Evolutionary conservation across 2,888 invertebrate genomes (phyloP).

Genomic region (Aphidoletes aphidimyza): DNA sequence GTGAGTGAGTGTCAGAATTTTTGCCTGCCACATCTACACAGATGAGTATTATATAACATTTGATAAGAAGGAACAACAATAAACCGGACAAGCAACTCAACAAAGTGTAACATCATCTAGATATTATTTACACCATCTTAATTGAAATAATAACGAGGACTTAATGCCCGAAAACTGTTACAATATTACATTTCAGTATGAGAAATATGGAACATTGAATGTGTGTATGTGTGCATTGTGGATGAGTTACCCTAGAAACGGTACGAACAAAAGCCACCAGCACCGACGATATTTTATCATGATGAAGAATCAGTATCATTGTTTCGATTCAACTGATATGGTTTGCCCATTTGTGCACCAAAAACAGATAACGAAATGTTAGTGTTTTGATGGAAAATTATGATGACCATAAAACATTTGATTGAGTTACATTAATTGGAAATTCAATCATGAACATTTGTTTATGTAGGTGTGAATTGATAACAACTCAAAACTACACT

Average conservation of each 20-base stretch:
- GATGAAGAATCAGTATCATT: background rate
- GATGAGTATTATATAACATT: background rate
- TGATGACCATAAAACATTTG: background rate
- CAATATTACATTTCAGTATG: constrained; percentile 35
- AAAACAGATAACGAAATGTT: no score
- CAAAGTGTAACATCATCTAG: background rate
- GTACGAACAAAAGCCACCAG: background rate
- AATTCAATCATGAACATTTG: background rate
- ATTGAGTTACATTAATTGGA: constrained; percentile 14
- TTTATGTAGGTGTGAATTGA: background rate
- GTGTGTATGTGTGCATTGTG: constrained; percentile 16
- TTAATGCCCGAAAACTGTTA: constrained; percentile 9
- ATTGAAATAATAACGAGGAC: constrained; percentile 29
- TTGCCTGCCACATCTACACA: no score
- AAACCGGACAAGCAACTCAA: background rate
- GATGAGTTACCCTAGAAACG: constrained; percentile 34
- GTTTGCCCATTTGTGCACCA: background rate
- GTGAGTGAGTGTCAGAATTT: no score
- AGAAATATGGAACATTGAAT: background rate
- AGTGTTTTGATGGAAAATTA: no score
- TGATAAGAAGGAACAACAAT: background rate
- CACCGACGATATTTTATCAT: background rate
- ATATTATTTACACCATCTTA: constrained; percentile 28
- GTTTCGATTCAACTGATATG: background rate
- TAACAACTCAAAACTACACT: no score